phyloP scores from a whole-genome alignment of 2,113 vertebrate species.

The Prionailurus bengalensis region DNA sequence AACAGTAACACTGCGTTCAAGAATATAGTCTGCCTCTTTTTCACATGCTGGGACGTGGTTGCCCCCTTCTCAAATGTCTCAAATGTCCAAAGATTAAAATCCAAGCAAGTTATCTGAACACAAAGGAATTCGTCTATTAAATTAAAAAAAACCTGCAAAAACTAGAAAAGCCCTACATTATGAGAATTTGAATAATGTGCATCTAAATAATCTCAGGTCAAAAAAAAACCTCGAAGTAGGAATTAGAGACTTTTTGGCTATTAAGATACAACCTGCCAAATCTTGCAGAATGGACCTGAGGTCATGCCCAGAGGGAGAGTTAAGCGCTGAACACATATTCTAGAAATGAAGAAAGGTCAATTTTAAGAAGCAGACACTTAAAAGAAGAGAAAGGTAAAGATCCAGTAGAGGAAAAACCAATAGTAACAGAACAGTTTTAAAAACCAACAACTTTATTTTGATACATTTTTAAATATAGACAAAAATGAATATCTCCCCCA shows the following conservation, averaged over 20 bases:
- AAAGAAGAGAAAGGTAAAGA: neutral
- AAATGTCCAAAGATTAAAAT: neutral
- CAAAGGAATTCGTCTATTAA: neutral
- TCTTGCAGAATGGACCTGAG: neutral
- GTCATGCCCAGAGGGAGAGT: neutral
- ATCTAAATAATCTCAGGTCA: slow-evolving; percentile 4
- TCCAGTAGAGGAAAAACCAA: neutral
- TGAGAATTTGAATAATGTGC: neutral
- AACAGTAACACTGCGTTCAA: fast-evolving
- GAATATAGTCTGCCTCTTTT: neutral
- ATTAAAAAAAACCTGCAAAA: neutral
- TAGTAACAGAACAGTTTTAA: neutral
- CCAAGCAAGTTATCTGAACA: neutral
- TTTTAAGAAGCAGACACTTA: neutral
- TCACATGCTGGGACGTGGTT: neutral
- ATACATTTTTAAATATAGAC: neutral
- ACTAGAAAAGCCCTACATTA: neutral
- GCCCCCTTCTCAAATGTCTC: neutral
- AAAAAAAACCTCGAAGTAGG: neutral
- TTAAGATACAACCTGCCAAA: neutral
- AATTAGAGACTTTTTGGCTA: neutral
- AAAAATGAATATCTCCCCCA: neutral
- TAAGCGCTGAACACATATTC: neutral
- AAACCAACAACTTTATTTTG: neutral
- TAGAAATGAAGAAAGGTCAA: neutral